Evolutionary conservation across 53 echinoderm and acorn worm genomes (phyloP).

Genomic region (Hippasteria phrygiana): DNA sequence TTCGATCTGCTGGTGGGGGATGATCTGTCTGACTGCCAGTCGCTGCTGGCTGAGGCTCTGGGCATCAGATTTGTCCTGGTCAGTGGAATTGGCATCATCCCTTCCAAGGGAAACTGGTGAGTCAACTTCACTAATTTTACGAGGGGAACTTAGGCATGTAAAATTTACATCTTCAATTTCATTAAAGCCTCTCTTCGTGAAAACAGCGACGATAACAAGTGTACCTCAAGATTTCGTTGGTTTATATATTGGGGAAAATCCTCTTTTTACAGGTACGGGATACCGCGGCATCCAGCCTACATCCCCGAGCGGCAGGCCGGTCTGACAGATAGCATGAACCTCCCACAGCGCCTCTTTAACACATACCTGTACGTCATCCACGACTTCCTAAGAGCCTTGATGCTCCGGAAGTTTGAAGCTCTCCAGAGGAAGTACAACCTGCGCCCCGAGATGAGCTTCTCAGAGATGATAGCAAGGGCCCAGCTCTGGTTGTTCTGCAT

Average conservation of each 20-base stretch:
- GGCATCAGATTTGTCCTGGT: slow-evolving; percentile 35
- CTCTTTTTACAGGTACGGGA: slow-evolving; percentile 20
- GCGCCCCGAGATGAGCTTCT: slow-evolving; percentile 13
- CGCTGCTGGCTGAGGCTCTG: slow-evolving; percentile 17
- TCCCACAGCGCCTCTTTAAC: slow-evolving; percentile 30
- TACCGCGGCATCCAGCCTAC: slow-evolving; percentile 50
- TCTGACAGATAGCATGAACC: slow-evolving; percentile 38
- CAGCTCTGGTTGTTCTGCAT: slow-evolving; percentile 42
- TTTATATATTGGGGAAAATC: too few species aligned
- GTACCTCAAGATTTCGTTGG: too few species aligned
- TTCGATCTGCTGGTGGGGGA: slow-evolving; percentile 54
- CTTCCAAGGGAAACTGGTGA: slow-evolving; percentile 29
- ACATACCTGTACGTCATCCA: neutral
- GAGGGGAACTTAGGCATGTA: too few species aligned
- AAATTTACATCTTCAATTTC: too few species aligned
- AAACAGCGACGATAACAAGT: too few species aligned
- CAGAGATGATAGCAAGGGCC: slow-evolving; percentile 32
- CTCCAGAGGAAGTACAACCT: slow-evolving; percentile 46
- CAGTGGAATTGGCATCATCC: neutral
- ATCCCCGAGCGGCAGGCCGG: slow-evolving; percentile 54
- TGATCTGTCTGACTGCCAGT: slow-evolving; percentile 21
- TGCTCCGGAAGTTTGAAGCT: neutral
- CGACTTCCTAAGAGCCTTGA: neutral
- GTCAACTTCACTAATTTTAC: neutral
- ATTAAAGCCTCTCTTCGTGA: too few species aligned